Evolutionary conservation across 2,797 vertebrate genomes (phyloP).

Genomic region (Epinephelus awoara): DNA sequence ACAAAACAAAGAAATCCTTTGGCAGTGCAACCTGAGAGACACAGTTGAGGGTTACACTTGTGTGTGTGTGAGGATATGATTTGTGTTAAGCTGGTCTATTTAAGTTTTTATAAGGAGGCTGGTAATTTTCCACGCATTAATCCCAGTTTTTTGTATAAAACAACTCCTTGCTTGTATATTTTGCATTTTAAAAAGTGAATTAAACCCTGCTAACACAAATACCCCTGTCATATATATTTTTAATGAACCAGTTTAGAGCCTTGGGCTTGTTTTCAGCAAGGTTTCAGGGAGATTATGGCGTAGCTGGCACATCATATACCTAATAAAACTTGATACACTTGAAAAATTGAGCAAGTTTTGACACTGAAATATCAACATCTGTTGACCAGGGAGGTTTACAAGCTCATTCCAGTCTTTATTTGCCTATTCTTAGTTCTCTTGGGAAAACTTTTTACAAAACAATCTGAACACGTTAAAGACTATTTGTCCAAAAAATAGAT

Average conservation of each 20-base stretch:
- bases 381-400: neutral
- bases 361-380: slow-evolving; percentile 12
- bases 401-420: neutral
- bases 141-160: neutral
- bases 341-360: slow-evolving; percentile 16
- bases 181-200: neutral
- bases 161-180: neutral
- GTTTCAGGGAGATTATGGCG: slow-evolving; percentile 1
- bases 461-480: neutral
- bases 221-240: neutral
- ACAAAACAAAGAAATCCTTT: slow-evolving; percentile 59
- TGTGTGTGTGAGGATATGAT: slow-evolving; percentile 1
- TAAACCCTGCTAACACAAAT: neutral
- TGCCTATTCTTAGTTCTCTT: neutral
- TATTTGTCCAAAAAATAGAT: neutral
- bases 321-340: neutral
- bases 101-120: neutral
- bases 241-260: neutral
- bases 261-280: neutral
- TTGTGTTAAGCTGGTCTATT: slow-evolving; percentile 4
- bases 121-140: neutral
- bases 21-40: slow-evolving; percentile 33
- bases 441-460: neutral
- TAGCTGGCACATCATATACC: neutral
- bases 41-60: neutral